A percentile compares a stretch with the other conserved stretches of the same genome.
Evolutionary conservation across 1,140 invertebrate genomes (phyloP).

Genomic region (Drosophila albomicans): DNA sequence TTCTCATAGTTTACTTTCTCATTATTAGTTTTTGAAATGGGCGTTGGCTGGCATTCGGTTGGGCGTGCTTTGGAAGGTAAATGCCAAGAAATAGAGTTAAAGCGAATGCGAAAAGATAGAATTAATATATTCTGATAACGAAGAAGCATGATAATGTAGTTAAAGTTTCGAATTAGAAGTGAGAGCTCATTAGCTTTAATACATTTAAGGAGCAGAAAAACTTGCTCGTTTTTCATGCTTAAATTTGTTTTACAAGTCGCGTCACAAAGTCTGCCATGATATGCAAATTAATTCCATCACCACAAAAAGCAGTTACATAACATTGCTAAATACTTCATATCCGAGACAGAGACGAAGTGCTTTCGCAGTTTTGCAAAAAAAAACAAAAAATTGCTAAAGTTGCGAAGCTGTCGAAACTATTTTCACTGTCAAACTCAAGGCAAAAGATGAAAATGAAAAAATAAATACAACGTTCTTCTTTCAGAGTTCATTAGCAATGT

Average conservation of each 20-base stretch:
- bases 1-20: constrained; percentile 43
- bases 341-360: not conserved
- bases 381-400: constrained; percentile 4
- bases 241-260: not conserved
- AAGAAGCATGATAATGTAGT: not conserved
- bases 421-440: constrained; percentile 15
- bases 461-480: constrained; percentile 36
- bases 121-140: not conserved
- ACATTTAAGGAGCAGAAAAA: constrained; percentile 4
- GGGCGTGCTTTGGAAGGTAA: not conserved
- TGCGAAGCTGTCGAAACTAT: constrained; percentile 12
- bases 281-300: constrained; percentile 8
- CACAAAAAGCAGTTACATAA: constrained; percentile 12
- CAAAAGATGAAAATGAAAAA: constrained; percentile 16
- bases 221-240: not conserved
- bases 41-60: not conserved
- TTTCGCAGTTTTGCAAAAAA: not conserved
- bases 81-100: constrained; percentile 34
- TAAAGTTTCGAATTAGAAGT: not conserved
- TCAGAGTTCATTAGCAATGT: constrained; percentile 60
- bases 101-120: not conserved
- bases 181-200: constrained; percentile 6
- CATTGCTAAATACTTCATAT: not conserved
- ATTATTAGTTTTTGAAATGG: constrained; percentile 25
- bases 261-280: constrained; percentile 15